A percentile compares a stretch with the other conserved stretches of the same genome.
phyloP scores from a whole-genome alignment of 2,888 invertebrate species.

The Melangyna quadrimaculata region DNA sequence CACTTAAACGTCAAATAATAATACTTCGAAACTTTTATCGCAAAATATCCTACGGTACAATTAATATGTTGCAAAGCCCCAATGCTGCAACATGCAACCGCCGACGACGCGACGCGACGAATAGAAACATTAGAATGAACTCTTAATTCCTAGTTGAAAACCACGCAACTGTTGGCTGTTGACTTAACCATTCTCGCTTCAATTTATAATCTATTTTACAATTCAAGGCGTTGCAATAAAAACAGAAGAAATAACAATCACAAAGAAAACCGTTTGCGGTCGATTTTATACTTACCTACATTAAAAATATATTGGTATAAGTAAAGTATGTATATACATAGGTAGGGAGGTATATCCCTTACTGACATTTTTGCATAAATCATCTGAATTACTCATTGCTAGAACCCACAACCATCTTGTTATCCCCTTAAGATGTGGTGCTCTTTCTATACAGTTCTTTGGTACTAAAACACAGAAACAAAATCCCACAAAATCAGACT shows the following conservation, averaged over 20 bases:
- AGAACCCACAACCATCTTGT: conserved; percentile 55
- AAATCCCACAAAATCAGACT: conserved; percentile 49
- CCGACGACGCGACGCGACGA: too few species aligned
- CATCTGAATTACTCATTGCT: conserved; percentile 57
- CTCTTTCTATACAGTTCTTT: not conserved
- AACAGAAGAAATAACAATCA: not conserved
- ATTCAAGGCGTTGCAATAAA: not conserved
- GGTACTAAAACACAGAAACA: conserved; percentile 45
- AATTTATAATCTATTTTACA: not conserved
- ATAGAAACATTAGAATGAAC: too few species aligned
- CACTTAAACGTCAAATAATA: too few species aligned
- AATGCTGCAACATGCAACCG: too few species aligned
- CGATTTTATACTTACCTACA: not conserved
- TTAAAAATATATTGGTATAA: conserved; percentile 4
- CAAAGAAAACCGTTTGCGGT: not conserved
- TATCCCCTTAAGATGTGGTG: conserved; percentile 30
- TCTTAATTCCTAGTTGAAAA: not conserved
- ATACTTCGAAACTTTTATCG: too few species aligned
- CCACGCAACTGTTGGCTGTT: not conserved
- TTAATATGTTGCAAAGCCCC: too few species aligned
- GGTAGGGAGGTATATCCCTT: not conserved
- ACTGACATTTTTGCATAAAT: conserved; percentile 63
- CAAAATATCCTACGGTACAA: too few species aligned
- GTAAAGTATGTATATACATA: not conserved
- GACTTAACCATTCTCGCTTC: not conserved